phyloP scores from a whole-genome alignment of 1,140 invertebrate species.

The Rhagoletis pomonella region DNA sequence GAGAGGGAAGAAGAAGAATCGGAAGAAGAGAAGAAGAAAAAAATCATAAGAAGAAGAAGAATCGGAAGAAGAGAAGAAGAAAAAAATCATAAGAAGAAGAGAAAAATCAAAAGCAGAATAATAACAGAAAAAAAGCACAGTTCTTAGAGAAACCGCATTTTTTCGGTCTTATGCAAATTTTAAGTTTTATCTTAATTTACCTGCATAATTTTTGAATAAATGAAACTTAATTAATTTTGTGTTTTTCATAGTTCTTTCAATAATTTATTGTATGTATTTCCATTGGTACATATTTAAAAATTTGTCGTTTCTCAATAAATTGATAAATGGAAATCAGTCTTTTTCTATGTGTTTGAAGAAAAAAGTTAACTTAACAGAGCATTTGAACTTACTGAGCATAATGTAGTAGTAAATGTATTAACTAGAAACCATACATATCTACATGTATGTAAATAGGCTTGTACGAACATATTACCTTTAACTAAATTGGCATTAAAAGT shows the following conservation, averaged over 20 bases:
- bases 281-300: constrained; percentile 45
- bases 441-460: not conserved
- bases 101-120: too few species aligned
- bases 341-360: constrained; percentile 51
- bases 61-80: too few species aligned
- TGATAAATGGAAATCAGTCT: constrained; percentile 54
- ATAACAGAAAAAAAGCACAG: too few species aligned
- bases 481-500: too few species aligned
- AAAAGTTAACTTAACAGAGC: constrained; percentile 8
- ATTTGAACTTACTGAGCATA: constrained; percentile 28
- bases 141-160: too few species aligned
- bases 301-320: constrained; percentile 22
- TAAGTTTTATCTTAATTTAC: too few species aligned
- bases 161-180: too few species aligned
- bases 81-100: too few species aligned
- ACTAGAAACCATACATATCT: not conserved
- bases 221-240: not conserved
- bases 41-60: too few species aligned
- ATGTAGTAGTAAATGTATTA: not conserved
- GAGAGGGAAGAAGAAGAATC: too few species aligned
- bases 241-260: constrained; percentile 35
- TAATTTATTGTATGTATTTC: constrained; percentile 50
- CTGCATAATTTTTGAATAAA: not conserved
- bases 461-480: too few species aligned
- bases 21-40: too few species aligned